Evolutionary conservation across 2,888 invertebrate genomes (phyloP).

Genomic region (Uloborus plumipes): DNA sequence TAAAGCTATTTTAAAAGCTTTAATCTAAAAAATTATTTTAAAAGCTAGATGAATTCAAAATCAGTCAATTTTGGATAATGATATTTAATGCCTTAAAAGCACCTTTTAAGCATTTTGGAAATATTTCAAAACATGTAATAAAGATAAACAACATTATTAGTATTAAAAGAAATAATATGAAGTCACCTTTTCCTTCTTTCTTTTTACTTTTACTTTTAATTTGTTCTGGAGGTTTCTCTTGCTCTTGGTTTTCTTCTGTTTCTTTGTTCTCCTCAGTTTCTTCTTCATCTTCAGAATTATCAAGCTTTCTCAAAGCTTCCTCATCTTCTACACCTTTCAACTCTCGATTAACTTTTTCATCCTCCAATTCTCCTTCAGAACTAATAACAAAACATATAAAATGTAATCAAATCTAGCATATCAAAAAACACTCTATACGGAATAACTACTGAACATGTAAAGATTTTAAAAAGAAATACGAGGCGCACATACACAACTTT

Average conservation of each 20-base stretch:
- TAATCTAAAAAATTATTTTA: too few species aligned
- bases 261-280: conserved; percentile 83
- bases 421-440: too few species aligned
- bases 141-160: neutral
- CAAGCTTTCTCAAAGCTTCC: conserved; percentile 85
- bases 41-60: too few species aligned
- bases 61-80: too few species aligned
- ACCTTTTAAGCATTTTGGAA: neutral
- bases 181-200: conserved; percentile 41
- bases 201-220: conserved; percentile 45
- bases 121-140: neutral
- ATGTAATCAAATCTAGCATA: too few species aligned
- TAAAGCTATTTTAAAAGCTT: too few species aligned
- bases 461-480: too few species aligned
- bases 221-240: conserved; percentile 75
- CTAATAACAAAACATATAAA: neutral
- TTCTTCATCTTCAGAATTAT: conserved; percentile 89
- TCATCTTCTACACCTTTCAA: conserved; percentile 86
- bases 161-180: neutral
- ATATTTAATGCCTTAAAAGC: too few species aligned
- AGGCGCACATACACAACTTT: too few species aligned
- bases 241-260: conserved; percentile 75
- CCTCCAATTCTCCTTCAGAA: conserved; percentile 62
- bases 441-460: too few species aligned
- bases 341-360: conserved; percentile 68